Percentiles rank a stretch among this genome's conserved stretches.
These are phyloP conservation scores for Drosophila pseudoobscura DNA, from an alignment of 1,140 invertebrate species.

Conservation along the genomic window DNA sequence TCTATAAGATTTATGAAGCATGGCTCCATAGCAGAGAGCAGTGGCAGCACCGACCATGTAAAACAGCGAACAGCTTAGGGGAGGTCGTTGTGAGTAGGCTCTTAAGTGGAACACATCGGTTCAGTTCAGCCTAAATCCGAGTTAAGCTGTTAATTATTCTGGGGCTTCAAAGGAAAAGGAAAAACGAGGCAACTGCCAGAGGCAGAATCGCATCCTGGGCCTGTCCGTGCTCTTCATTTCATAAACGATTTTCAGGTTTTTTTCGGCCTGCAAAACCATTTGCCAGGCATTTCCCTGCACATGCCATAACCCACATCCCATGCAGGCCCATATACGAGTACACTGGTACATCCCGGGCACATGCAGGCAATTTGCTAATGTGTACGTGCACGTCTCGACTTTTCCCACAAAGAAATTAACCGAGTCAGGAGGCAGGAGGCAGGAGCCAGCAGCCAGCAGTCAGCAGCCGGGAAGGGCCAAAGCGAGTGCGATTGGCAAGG, in stretches of 20 bases:
- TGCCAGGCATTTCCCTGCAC: conserved; percentile 30
- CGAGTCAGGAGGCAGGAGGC: conserved; percentile 7
- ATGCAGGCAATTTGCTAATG: conserved; percentile 74
- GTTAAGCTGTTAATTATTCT: conserved; percentile 47
- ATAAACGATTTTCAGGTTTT: conserved; percentile 45
- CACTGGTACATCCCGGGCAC: conserved; percentile 13
- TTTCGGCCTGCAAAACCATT: conserved; percentile 42
- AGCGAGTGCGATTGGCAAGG: conserved; percentile 24
- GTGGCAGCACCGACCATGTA: conserved; percentile 7
- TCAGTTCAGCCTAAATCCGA: conserved; percentile 28
- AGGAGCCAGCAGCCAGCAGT: background rate
- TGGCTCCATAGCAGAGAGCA: background rate
- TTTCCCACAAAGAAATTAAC: conserved; percentile 64
- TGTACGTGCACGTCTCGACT: conserved; percentile 66
- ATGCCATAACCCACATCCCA: conserved; percentile 1
- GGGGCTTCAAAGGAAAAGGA: conserved; percentile 27
- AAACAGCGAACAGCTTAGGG: conserved; percentile 4
- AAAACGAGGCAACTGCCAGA: conserved; percentile 19
- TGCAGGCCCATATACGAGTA: too few species aligned
- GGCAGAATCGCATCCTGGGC: conserved; percentile 23
- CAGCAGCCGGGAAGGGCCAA: conserved; percentile 9
- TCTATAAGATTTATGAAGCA: conserved; percentile 56
- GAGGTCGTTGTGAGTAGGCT: background rate
- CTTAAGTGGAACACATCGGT: conserved; percentile 10
- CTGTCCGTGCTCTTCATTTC: conserved; percentile 30